Conservation (phyloP, 2,888 invertebrate genomes). For the Amphipoea oculea region DNA sequence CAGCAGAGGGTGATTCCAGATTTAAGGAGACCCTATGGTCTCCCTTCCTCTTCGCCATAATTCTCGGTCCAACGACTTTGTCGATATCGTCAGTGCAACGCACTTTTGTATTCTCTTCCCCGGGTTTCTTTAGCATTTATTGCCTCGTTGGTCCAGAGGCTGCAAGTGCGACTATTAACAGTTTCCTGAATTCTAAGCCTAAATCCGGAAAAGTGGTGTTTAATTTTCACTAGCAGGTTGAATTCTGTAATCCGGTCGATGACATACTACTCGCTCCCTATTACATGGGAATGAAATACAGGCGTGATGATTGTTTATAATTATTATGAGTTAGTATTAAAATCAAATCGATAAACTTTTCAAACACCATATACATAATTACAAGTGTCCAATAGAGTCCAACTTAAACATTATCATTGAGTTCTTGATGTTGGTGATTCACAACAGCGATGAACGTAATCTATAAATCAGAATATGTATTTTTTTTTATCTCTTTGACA, state of each 20-base stretch:
- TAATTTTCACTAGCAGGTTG: neutral
- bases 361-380: constrained; percentile 29
- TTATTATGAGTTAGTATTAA: neutral
- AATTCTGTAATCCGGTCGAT: neutral
- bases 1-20: no score
- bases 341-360: constrained; percentile 2
- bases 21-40: no score
- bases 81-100: no score
- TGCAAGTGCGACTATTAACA: neutral
- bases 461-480: constrained; percentile 4
- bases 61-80: neutral
- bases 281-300: neutral
- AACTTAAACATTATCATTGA: constrained; percentile 24
- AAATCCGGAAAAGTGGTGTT: neutral
- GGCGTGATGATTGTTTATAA: no score
- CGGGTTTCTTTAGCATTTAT: neutral
- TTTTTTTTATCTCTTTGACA: neutral
- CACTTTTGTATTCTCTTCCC: neutral
- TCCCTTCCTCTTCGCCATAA: neutral
- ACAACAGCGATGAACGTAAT: constrained; percentile 34
- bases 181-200: neutral
- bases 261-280: no score
- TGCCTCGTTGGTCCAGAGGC: neutral
- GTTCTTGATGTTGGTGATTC: constrained; percentile 25
- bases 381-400: constrained; percentile 21